Evolutionary conservation across 2,888 invertebrate genomes (phyloP).

Genomic region (Amaurobius ferox): DNA sequence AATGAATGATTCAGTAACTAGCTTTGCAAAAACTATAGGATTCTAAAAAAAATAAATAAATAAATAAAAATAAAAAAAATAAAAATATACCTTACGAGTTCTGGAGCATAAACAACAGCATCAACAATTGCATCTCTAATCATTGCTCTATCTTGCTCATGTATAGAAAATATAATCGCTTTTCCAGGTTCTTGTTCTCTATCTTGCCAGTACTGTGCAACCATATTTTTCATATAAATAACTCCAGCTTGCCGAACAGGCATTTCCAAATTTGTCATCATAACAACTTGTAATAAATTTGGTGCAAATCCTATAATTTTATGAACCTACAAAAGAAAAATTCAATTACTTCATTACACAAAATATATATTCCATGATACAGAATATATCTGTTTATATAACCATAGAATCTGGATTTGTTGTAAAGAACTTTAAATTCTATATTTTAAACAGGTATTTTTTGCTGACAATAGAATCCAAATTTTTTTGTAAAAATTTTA

Average conservation of each 20-base stretch:
- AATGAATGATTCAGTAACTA: no score
- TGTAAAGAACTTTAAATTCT: no score
- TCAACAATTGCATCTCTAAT: conserved; percentile 96
- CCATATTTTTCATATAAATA: conserved; percentile 96
- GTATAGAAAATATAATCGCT: conserved; percentile 84
- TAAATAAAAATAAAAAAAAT: no score
- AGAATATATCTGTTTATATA: no score
- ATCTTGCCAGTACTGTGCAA: conserved; percentile 88
- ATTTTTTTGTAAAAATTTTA: no score
- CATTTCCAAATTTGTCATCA: conserved; percentile 88
- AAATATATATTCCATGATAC: no score
- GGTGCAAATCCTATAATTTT: conserved; percentile 98
- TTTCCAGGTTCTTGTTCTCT: conserved; percentile 83
- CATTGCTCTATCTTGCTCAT: conserved; percentile 96
- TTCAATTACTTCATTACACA: no score
- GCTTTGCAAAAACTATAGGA: no score
- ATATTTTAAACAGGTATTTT: no score
- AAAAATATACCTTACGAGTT: conserved; percentile 84
- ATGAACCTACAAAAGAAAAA: conserved; percentile 83
- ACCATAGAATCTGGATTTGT: no score
- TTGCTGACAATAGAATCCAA: no score
- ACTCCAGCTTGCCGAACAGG: conserved; percentile 97
- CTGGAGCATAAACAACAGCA: conserved; percentile 94
- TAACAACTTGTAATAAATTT: conserved; percentile 91
- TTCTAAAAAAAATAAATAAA: no score